phyloP scores from a whole-genome alignment of 1,140 invertebrate genomes.

The Tenebrio molitor region DNA sequence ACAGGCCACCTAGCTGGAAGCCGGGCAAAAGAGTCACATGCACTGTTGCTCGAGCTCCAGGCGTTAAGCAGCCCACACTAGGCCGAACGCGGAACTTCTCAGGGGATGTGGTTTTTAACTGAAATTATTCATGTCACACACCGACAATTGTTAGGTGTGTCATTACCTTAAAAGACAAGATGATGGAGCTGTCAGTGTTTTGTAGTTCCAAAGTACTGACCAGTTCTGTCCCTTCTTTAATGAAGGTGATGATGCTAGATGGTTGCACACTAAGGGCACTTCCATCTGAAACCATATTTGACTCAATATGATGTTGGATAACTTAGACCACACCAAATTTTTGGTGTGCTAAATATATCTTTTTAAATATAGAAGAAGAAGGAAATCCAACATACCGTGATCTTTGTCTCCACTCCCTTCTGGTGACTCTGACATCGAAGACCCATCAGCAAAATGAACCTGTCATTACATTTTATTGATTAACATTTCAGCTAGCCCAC shows the following conservation, averaged over 20 bases:
- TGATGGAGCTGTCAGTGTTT: conserved; percentile 74
- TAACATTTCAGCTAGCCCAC: conserved; percentile 46
- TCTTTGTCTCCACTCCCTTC: conserved; percentile 60
- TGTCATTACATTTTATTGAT: conserved; percentile 61
- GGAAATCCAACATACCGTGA: conserved; percentile 55
- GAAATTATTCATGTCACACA: conserved; percentile 58
- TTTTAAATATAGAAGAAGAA: background rate
- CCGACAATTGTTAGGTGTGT: conserved; percentile 21
- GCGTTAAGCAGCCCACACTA: conserved; percentile 80
- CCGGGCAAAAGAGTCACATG: conserved; percentile 71
- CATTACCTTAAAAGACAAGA: conserved; percentile 81
- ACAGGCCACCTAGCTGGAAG: conserved; percentile 69
- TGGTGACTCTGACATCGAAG: conserved; percentile 67
- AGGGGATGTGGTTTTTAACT: conserved; percentile 83
- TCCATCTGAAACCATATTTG: conserved; percentile 62
- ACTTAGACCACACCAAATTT: background rate
- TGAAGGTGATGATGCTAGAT: conserved; percentile 75
- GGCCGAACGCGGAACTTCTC: conserved; percentile 93
- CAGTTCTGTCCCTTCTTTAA: conserved; percentile 74
- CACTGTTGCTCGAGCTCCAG: conserved; percentile 70
- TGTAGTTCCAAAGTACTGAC: conserved; percentile 76
- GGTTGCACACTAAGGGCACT: conserved; percentile 70
- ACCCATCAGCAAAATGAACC: conserved; percentile 74
- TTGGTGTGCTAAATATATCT: background rate
- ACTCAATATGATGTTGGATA: background rate